phyloP scores from a whole-genome alignment of 2,113 vertebrate genomes.

The Catharus minimus region DNA sequence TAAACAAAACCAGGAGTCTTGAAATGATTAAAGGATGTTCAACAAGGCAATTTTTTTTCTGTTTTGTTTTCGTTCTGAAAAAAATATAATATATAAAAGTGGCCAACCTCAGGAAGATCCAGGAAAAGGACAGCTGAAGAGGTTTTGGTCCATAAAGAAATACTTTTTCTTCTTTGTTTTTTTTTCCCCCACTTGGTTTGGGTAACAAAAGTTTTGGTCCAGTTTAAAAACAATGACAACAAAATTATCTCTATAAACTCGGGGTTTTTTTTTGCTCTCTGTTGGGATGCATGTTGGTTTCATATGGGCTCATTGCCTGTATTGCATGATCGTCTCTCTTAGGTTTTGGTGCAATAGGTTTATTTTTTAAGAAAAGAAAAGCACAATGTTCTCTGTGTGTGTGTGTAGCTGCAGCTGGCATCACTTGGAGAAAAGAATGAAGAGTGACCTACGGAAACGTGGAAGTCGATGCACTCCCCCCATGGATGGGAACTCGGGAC shows the following conservation, averaged over 20 bases:
- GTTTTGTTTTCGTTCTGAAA: conserved; percentile 54
- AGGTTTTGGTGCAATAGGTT: conserved; percentile 52
- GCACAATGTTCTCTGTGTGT: not conserved
- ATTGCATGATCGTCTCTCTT: conserved; percentile 67
- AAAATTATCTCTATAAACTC: conserved; percentile 59
- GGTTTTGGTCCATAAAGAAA: conserved; percentile 74
- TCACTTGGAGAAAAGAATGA: conserved; percentile 36
- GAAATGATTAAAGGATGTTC: conserved; percentile 53
- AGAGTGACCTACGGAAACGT: not conserved
- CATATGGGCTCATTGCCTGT: conserved; percentile 41
- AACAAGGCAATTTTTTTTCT: conserved; percentile 46
- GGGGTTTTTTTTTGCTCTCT: conserved; percentile 56
- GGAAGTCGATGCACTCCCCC: not conserved
- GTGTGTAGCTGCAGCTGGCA: conserved; percentile 23
- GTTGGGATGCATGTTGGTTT: conserved; percentile 49
- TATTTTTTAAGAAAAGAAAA: conserved; percentile 21
- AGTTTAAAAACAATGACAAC: conserved; percentile 62
- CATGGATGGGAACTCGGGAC: conserved; percentile 12
- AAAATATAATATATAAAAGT: conserved; percentile 72
- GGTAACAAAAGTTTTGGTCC: conserved; percentile 74
- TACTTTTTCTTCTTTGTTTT: conserved; percentile 36
- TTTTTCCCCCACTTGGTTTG: conserved; percentile 36
- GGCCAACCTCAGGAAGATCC: conserved; percentile 69
- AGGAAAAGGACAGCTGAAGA: conserved; percentile 55
- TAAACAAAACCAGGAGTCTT: conserved; percentile 57